Evolutionary conservation across 2,888 invertebrate species (phyloP), one percentile per base, ranked within the genome.

Genomic region (Megalurothrips usitatus): DNA sequence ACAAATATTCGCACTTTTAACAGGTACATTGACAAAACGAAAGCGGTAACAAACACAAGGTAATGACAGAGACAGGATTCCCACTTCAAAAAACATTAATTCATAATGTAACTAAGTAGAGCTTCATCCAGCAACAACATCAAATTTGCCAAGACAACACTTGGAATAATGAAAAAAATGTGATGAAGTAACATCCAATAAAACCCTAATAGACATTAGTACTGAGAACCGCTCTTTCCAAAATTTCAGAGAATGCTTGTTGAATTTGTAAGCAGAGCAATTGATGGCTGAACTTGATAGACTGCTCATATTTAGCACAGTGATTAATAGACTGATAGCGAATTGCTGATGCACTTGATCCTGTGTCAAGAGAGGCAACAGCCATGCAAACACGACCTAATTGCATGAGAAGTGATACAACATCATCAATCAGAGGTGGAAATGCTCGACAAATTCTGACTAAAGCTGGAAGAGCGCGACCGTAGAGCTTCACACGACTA

Each of bases 371-470:
- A 0, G 95, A 94, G 0, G 94, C 93, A 86, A 96, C 95, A 0
- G 96, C 95, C 84, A 94, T 92, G 83, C 94, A 93, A 82, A 96
- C 93, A 84, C 94, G 90, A 0, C 96, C 97, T 28, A 97, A 89
- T 87, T 96, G 96, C 86, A 95, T 90, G 80, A 98, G 88, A 47
- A 98, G 90, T 26, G 93, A 92, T 0, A 95, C 92, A 23, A 95
- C 94, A 86, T 98, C 98, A 84, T 98, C 97, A 79, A 94, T 91
- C 14, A 98, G 89, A 0, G 97, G 95, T 4, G 98, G 98, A 87
- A 98, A 98, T 0, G 97, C 97, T 83, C 93, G 92, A 84, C 96
- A 95, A 84, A 98, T 95, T 75, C 95, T 89, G 9, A 95, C 94
- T 80, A 98, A 89, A 4, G 96, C 94, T 79, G 97, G 95, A 63